phyloP scores from a whole-genome alignment of 53 echinoderm and acorn worm species.

The Mesocentrotus franciscanus region DNA sequence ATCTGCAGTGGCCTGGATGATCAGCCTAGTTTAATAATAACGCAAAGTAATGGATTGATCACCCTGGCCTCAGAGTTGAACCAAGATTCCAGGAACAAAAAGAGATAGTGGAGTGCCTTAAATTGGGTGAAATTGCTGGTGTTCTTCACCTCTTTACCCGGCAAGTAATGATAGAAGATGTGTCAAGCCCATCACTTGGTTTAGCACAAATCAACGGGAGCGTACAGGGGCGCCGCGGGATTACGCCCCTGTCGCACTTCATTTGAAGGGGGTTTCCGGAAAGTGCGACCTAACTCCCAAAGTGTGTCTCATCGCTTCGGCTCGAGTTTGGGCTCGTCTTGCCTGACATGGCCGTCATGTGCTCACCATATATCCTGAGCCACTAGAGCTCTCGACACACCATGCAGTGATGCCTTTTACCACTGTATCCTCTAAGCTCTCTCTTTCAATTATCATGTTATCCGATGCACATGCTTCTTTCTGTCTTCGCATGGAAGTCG shows the following conservation, averaged over 20 bases:
- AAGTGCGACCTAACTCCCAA: constrained; percentile 39
- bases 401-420: constrained; percentile 12
- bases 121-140: neutral
- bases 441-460: neutral
- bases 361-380: constrained; percentile 16
- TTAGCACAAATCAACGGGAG: constrained; percentile 53
- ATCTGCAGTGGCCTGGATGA: neutral
- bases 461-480: neutral
- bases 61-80: too few species aligned
- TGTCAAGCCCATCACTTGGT: constrained; percentile 47
- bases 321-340: neutral
- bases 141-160: constrained; percentile 41
- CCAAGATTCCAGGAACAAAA: neutral
- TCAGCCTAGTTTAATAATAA: neutral
- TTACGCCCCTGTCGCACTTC: constrained; percentile 68
- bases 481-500: neutral
- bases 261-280: constrained; percentile 65
- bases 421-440: neutral
- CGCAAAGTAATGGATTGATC: neutral
- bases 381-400: neutral
- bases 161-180: constrained; percentile 38
- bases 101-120: neutral
- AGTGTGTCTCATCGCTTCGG: constrained; percentile 43
- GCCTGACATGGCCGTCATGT: constrained; percentile 57
- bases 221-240: constrained; percentile 54